Evolutionary conservation across 2,113 vertebrate genomes (phyloP).

Genomic region (Corythornis vintsioides): DNA sequence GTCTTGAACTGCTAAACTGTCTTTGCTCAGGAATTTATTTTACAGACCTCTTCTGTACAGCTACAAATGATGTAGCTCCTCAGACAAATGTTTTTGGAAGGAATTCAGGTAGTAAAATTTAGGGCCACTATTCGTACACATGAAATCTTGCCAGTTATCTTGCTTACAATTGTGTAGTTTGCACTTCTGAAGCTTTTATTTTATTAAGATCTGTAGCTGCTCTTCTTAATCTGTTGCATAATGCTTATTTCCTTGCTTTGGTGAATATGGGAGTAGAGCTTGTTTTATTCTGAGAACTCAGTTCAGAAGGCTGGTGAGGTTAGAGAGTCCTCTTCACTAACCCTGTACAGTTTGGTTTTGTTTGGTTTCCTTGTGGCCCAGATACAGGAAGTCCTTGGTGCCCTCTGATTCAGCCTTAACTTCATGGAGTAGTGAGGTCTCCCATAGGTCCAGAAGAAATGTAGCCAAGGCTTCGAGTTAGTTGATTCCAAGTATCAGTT

Average conservation of each 20-base stretch:
- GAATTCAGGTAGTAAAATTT: slow-evolving; percentile 15
- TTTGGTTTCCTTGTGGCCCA: not conserved
- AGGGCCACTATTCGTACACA: not conserved
- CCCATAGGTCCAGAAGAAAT: not conserved
- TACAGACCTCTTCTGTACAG: not conserved
- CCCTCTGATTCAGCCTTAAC: not conserved
- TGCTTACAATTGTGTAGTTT: not conserved
- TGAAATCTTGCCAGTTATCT: not conserved
- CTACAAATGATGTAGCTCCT: not conserved
- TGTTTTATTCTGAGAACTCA: not conserved
- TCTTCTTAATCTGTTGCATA: not conserved
- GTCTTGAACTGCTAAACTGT: not conserved
- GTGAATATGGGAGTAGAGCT: not conserved
- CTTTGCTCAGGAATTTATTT: not conserved
- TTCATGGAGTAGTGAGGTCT: not conserved
- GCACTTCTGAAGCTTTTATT: not conserved
- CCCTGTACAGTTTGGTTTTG: not conserved
- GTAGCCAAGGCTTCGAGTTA: not conserved
- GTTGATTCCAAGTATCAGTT: not conserved
- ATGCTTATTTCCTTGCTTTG: not conserved
- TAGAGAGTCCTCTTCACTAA: not conserved
- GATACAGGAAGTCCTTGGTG: not conserved
- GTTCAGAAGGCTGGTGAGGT: not conserved
- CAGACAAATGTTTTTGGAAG: not conserved
- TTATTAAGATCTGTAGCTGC: not conserved